Conservation (phyloP, 2,888 invertebrate genomes). For the Dascillus cervinus region DNA sequence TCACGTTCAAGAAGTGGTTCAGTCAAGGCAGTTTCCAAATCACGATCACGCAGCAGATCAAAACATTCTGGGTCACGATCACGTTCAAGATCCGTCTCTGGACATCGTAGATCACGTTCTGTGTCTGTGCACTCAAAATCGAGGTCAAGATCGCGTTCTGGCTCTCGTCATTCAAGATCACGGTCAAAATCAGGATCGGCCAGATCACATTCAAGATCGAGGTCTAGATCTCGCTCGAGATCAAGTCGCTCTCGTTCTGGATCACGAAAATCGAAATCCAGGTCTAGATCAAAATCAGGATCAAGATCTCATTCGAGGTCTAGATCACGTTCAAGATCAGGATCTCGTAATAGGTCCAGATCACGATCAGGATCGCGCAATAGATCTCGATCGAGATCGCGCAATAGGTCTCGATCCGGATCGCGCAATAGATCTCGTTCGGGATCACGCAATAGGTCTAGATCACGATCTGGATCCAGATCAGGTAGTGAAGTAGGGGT, state of each 20-base stretch:
- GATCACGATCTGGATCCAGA: constrained; percentile 20
- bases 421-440: constrained; percentile 29
- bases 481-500: constrained; percentile 20
- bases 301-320: constrained; percentile 31
- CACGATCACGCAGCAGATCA: constrained; percentile 11
- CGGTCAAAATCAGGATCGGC: constrained; percentile 27
- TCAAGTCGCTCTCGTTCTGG: constrained; percentile 18
- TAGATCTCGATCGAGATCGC: constrained; percentile 16
- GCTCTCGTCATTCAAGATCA: constrained; percentile 25
- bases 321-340: constrained; percentile 21
- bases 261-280: constrained; percentile 23
- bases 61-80: constrained; percentile 20
- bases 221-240: constrained; percentile 18
- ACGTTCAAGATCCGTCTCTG: constrained; percentile 26
- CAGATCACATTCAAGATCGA: constrained; percentile 28
- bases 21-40: constrained; percentile 7
- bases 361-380: constrained; percentile 29
- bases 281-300: constrained; percentile 32
- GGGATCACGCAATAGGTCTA: constrained; percentile 18
- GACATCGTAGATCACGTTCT: constrained; percentile 30
- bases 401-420: constrained; percentile 24
- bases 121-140: constrained; percentile 23
- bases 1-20: constrained; percentile 29
- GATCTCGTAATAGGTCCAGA: constrained; percentile 25
- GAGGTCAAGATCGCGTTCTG: constrained; percentile 24